Evolutionary conservation across 2,797 vertebrate species (phyloP), one percentile per base, ranked within the genome.

Genomic region (Melopsittacus undulatus): DNA sequence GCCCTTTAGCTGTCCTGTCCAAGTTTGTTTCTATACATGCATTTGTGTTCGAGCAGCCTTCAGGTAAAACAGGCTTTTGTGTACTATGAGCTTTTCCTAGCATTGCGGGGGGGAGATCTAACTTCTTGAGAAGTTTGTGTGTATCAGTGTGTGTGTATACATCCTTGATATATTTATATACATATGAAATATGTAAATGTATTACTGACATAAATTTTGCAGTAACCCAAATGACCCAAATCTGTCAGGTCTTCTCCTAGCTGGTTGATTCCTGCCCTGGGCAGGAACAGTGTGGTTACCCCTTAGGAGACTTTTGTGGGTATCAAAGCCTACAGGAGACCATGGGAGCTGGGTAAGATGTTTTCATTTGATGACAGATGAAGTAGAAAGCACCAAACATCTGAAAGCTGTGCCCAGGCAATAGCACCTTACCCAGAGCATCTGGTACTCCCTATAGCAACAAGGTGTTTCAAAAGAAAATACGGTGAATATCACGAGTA

Each of bases 391-490:
- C 70, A 26, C 36, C 62, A 61, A 56, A 8, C 62, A 40, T 85
- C 72, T 89, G 84, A 89, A 88, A 72, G 48, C 36, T n/a, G 27
- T 92, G 78, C 43, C 75, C 84, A 80, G 87, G 91, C 56, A 85
- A 66, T 48, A 84, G 81, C 69, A 84, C 70, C 46, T 51, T 42
- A 89, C 40, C 38, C 78, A 90, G 76, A 93, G 83, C 83, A 92
- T 40, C 83, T 93, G 64, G 20, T 83, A 43, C 56, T 91, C 86
- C 57, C 86, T 45, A 40, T 57, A 92, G 85, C 82, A 88, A 61
- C 66, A 66, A 88, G 57, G 54, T 45, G 49, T 27, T 81, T 86
- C 70, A 75, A 64, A 83, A 75, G 62, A 38, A 87, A 90, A 68
- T 0, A 3, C 14, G 10, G 38, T 1, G 57, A 78, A 7, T 14